Base-by-base conservation (phyloP, 2,888 invertebrate species). In the Morpho deidamia region DNA sequence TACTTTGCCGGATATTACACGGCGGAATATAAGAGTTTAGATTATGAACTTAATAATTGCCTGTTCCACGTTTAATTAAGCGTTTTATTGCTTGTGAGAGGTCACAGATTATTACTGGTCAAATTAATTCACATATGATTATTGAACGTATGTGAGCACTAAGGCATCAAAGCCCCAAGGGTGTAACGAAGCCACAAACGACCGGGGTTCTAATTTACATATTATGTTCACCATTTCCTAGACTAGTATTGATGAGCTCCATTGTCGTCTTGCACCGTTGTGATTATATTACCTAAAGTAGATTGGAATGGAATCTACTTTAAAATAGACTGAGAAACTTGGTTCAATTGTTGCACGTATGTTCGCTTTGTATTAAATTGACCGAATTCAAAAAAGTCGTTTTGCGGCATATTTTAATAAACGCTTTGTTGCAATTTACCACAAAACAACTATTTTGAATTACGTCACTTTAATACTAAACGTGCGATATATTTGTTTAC, bases 181-280 rank as follows among this genome's bases (percentile, higher is more conserved):
- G 49, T 49, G 42, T 49, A 49, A 49, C 42, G 49, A 49, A 42
- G 49, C 49, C 42, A 12, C 49, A 49, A 49, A 42, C 49, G 48
- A 34, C 34, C 40, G 42, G 35, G 4, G 39, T 39, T 39, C 41
- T 49, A 49, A 49, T 49, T 49, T 49, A 49, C 49, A 49, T 49
- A 49, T 49, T 49, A 42, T 35, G 42, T 35, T 35, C 49, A 34
- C 49, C 35, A 42, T 41, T 37, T 42, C 14, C 47, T 47, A 33
- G 32, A 33, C 49, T 41, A 11, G 41, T 35, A 42, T 41, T 49
- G 49, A 49, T 11, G 49, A 49, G 35, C 35, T 35, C n/a, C 23
- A 49, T 49, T 49, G 49, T 37, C 49, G 14, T 35, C 42, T 35
- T 34, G 14, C 11, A 12, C 9, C 23, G 12, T 40, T 47, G 40